Conservation (phyloP, 64 coral and sea anemone species). For the Platygyra sinensis region DNA sequence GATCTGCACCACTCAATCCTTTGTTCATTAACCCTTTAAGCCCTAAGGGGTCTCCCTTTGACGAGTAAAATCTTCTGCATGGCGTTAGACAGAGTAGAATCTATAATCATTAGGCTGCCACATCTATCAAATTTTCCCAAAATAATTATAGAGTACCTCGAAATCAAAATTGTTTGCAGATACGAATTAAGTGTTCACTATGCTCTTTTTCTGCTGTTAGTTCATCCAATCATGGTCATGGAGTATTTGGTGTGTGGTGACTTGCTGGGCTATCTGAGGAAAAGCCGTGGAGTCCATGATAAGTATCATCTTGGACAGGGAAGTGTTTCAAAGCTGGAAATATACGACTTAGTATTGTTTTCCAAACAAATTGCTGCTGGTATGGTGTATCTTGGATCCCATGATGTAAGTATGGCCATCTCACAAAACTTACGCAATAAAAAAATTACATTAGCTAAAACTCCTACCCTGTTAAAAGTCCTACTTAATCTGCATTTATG, state of each 20-base stretch:
- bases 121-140: too few species aligned
- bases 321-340: background rate
- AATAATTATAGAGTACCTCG: too few species aligned
- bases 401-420: background rate
- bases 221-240: background rate
- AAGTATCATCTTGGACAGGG: conserved; percentile 16
- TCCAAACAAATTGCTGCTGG: conserved; percentile 12
- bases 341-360: conserved; percentile 9
- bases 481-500: too few species aligned
- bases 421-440: background rate
- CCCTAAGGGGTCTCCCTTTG: too few species aligned
- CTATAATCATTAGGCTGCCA: too few species aligned
- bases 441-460: background rate
- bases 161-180: too few species aligned
- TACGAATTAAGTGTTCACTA: background rate
- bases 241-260: background rate
- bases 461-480: background rate
- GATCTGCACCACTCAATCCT: too few species aligned
- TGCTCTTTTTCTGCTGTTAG: background rate
- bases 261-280: conserved; percentile 21
- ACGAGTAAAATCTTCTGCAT: too few species aligned
- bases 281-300: conserved; percentile 8
- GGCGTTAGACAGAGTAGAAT: too few species aligned
- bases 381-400: conserved; percentile 15
- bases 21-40: too few species aligned